Evolutionary conservation across 2,888 invertebrate species (phyloP), one percentile per base, ranked within the genome.

Genomic region (Dasypolia templi): DNA sequence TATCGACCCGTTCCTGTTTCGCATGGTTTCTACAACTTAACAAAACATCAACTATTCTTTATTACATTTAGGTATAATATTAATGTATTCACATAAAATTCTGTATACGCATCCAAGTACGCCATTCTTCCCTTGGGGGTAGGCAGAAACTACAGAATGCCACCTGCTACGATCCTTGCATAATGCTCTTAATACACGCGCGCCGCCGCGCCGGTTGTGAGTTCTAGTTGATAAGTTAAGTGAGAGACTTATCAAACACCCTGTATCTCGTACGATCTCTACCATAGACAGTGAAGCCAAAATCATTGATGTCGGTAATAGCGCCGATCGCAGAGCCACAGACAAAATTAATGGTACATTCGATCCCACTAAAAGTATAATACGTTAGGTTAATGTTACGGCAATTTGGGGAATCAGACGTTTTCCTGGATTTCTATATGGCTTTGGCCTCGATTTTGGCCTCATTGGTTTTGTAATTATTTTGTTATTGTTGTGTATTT

Each of bases 281-380:
- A 75, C 68, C 65, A 61, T 74, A 86, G 46, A 77, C 65, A 65
- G 66, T 87, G 77, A 85, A 83, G 73, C 65, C 79, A 65, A 51
- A 73, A 69, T 67, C 68, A 83, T 88, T 82, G 81, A 86, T 77
- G 69, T 49, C 70, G 39, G 63, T 84, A 86, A 91, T 89, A 83
- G 75, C 77, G 42, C 73, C 77, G 80, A 87, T 86, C 85, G 67
- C 49, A 14, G 42, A 67, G 42, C 76, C 68, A 79, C 73, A 70
- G 77, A 82, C 68, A 77, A 82, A 86, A 83, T 78, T 77, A 83
- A 84, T 79, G 77, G 74, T 64, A 82, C 74, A 85, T 85, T 87
- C 79, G 77, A 75, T 81, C 66, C 78, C 68, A 82, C 72, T 80
- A 81, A 81, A 85, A 83, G 79, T 85, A 79, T 81, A 78, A 77